A percentile compares a stretch with the other conserved stretches of the same genome.
Conservation (phyloP, 2,113 vertebrate species). For the Chascanopsetta lugubris region DNA sequence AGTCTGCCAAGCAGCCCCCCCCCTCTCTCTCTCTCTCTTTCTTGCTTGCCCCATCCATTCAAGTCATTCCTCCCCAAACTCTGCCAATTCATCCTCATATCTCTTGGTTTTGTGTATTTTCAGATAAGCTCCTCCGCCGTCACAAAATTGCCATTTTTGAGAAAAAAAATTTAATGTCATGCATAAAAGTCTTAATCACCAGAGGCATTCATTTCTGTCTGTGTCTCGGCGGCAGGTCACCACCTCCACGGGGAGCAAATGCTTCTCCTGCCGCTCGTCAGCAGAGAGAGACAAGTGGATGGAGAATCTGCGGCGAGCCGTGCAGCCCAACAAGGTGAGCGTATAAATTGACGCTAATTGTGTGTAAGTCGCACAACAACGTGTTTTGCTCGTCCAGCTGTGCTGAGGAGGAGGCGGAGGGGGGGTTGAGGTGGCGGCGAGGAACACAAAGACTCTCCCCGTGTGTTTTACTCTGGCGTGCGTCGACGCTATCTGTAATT, state of each 20-base stretch:
- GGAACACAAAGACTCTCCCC: background rate
- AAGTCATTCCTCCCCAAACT: background rate
- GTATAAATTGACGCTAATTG: slow-evolving; percentile 7
- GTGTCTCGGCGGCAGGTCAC: slow-evolving; percentile 85
- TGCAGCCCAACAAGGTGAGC: slow-evolving; percentile 97
- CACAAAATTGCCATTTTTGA: slow-evolving; percentile 20
- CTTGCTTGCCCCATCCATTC: background rate
- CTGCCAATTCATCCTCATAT: slow-evolving; percentile 28
- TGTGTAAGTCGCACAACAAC: slow-evolving; percentile 4
- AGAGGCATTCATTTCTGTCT: slow-evolving; percentile 20
- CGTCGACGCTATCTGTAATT: slow-evolving; percentile 29
- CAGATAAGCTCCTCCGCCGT: slow-evolving; percentile 14
- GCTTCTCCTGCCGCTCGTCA: slow-evolving; percentile 96
- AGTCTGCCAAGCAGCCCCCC: slow-evolving; percentile 9
- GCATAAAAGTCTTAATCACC: slow-evolving; percentile 16
- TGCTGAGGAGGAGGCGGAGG: slow-evolving; percentile 23
- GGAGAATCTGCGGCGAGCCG: slow-evolving; percentile 97
- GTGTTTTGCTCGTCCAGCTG: slow-evolving; percentile 6
- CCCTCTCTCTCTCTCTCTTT: background rate
- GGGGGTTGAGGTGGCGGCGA: slow-evolving; percentile 9
- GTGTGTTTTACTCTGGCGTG: slow-evolving; percentile 15
- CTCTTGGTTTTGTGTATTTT: background rate
- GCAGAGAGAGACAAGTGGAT: slow-evolving; percentile 99
- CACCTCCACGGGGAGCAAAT: slow-evolving; percentile 96
- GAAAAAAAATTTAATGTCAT: slow-evolving; percentile 34